These are phyloP conservation scores for Serranus cabrilla DNA, from an alignment of 2,797 vertebrate genomes.

Conservation along the genomic window DNA sequence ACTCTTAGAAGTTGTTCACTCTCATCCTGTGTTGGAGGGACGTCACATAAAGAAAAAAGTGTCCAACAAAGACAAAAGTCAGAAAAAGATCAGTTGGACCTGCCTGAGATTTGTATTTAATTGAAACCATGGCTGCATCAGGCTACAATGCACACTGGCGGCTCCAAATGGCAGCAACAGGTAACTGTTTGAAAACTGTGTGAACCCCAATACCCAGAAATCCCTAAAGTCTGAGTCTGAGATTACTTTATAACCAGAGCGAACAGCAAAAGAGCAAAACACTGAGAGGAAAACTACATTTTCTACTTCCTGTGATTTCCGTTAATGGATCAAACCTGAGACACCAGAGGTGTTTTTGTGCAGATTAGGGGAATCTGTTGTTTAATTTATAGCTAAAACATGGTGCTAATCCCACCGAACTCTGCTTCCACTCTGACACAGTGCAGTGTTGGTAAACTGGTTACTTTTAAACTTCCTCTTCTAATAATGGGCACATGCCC, in stretches of 20 bases:
- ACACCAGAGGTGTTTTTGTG: background rate
- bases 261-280: too few relatives aligned
- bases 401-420: background rate
- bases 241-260: background rate
- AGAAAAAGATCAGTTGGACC: background rate
- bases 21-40: background rate
- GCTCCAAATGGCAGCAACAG: conserved; percentile 32
- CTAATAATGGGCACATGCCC: too few relatives aligned
- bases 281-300: background rate
- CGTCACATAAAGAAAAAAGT: background rate
- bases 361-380: background rate
- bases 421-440: background rate
- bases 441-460: too few relatives aligned
- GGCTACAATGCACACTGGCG: background rate
- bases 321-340: background rate
- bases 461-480: too few relatives aligned
- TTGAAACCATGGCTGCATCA: background rate
- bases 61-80: too few relatives aligned
- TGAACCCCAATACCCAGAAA: conserved; percentile 1
- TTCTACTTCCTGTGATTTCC: background rate
- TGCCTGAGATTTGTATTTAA: background rate
- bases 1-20: too few relatives aligned
- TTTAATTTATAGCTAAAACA: background rate
- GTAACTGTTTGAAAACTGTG: conserved; percentile 17
- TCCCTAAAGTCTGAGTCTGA: background rate